These are phyloP conservation scores for Etheostoma cragini DNA, from an alignment of 2,113 vertebrate species.

Conservation along the genomic window DNA sequence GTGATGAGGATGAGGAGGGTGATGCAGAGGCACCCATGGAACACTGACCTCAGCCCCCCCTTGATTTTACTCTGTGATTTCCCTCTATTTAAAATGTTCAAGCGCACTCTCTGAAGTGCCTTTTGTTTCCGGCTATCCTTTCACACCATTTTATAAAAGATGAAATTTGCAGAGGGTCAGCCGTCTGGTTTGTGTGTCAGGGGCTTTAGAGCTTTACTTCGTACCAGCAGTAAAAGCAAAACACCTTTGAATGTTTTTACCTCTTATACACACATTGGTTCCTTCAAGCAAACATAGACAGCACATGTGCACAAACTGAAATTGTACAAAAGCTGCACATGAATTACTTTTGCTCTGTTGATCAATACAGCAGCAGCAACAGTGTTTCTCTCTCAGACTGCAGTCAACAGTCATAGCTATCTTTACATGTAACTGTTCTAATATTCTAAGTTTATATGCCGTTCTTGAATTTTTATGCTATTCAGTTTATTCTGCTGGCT, in stretches of 20 bases:
- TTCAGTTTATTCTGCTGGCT: constrained; percentile 24
- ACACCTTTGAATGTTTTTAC: constrained; percentile 49
- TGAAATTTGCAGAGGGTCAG: not conserved
- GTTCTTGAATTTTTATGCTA: constrained; percentile 5
- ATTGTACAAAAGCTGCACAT: constrained; percentile 29
- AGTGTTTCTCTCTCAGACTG: not conserved
- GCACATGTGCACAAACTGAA: not conserved
- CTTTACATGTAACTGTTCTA: constrained; percentile 21
- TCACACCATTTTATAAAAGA: constrained; percentile 39
- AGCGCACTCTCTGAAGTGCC: constrained; percentile 49
- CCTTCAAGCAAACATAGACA: not conserved
- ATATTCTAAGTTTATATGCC: constrained; percentile 31
- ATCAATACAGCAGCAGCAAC: constrained; percentile 15
- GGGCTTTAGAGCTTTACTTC: constrained; percentile 58
- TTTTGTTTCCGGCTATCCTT: constrained; percentile 46
- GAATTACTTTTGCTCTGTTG: constrained; percentile 33
- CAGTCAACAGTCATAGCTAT: constrained; percentile 1
- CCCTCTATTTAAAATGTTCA: constrained; percentile 28
- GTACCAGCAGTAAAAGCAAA: constrained; percentile 35
- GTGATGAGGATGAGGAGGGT: constrained; percentile 78
- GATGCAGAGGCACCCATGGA: constrained; percentile 81
- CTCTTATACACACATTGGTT: constrained; percentile 1
- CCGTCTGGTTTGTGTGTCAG: too few species aligned
- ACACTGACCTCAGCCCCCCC: constrained; percentile 66
- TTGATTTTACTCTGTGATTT: constrained; percentile 4